Evolutionary conservation across 2,113 vertebrate genomes (phyloP), one percentile per base, ranked within the genome.

Genomic region (Heterotilapia buettikoferi): DNA sequence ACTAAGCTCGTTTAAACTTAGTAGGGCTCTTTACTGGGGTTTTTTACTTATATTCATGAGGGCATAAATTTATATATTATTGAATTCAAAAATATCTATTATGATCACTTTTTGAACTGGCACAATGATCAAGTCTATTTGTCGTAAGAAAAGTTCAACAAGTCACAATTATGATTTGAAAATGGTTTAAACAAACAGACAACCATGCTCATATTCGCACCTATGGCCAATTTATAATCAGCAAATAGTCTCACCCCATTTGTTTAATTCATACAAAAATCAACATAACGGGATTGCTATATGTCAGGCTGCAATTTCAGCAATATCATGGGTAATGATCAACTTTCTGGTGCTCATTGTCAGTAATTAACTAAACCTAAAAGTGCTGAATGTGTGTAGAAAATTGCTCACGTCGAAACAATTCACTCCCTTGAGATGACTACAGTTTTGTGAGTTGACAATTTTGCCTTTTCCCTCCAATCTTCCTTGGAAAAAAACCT

Each of bases 171-270:
- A 24, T 54, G 53, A 24, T 54, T 54, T 54, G 10, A 54, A 7
- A 54, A 54, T 54, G 0, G 0, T 54, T 54, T 11, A 54, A 21
- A 43, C 40, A 43, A 6, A 56, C 53, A 56, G 21, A 56, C 54
- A 56, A 5, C 54, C 54, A 3, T 7, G 2, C 21, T 56, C 54
- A 56, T 2, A 26, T 56, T 56, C 6, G 0, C 54, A 57, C 54
- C 12, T 57, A 26, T 26, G 54, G 54, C 0, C 54, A 26, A 14
- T 57, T 57, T 57, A 26, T 8, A 57, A 57, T 57, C 12, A 14
- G 2, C 54, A 56, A 56, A 56, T 7, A 56, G 0, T 5, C 12
- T 0, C 54, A 56, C 11, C 0, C 54, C 0, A 26, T 57, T 57
- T 26, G 54, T 57, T 57, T 57, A 26, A 57, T 14, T 57, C 24